These are phyloP conservation scores for Drosophila emarginata DNA, from an alignment of 2,888 invertebrate species.

Conservation along the genomic window DNA sequence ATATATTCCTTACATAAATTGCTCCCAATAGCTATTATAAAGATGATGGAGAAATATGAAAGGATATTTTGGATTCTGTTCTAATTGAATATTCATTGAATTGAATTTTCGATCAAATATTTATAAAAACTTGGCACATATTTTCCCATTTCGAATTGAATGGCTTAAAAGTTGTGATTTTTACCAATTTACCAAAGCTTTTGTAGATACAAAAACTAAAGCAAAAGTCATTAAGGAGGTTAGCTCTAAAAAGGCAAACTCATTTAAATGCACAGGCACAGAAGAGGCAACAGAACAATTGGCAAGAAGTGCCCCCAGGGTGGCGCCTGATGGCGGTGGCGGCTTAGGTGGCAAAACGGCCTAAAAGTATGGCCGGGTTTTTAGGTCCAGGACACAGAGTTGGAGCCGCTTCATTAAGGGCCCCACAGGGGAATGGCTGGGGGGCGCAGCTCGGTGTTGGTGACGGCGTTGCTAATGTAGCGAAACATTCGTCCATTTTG, in stretches of 20 bases:
- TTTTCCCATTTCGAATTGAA: background rate
- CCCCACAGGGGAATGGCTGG: slow-evolving; percentile 2
- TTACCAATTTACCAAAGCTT: background rate
- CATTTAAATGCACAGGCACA: slow-evolving; percentile 37
- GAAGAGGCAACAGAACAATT: slow-evolving; percentile 22
- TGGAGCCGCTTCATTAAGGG: slow-evolving; percentile 39
- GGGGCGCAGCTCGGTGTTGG: background rate
- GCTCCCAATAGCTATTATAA: no score
- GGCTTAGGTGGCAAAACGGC: slow-evolving; percentile 53
- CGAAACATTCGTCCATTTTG: slow-evolving; percentile 42
- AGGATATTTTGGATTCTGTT: background rate
- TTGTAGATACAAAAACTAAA: background rate
- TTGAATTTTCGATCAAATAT: background rate
- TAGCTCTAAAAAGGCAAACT: slow-evolving; percentile 12
- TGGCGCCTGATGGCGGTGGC: slow-evolving; percentile 21
- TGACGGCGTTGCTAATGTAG: slow-evolving; percentile 28
- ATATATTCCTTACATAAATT: no score
- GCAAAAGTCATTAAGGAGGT: slow-evolving; percentile 3
- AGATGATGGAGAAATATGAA: no score
- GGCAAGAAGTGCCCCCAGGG: slow-evolving; percentile 24
- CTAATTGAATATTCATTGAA: background rate
- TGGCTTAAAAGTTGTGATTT: slow-evolving; percentile 1
- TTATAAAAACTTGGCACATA: background rate
- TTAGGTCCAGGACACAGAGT: slow-evolving; percentile 22
- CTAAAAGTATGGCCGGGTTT: slow-evolving; percentile 41